Conservation (phyloP, 1,140 invertebrate genomes). For the Aphaenogaster floridana region DNA sequence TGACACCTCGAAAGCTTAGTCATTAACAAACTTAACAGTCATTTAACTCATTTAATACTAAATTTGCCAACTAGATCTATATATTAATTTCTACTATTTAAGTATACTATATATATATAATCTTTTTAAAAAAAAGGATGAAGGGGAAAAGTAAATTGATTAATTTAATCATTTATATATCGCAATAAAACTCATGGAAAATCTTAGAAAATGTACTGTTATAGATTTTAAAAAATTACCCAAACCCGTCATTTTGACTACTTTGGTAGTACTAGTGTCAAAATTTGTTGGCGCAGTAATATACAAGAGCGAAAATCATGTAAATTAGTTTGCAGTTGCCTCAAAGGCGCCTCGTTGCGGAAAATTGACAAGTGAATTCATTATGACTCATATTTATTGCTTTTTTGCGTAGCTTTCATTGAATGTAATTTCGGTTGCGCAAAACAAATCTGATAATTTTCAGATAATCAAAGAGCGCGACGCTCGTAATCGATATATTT, state of each 20-base stretch:
- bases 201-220: too few relatives aligned
- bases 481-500: not conserved
- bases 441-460: not conserved
- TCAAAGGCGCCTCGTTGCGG: not conserved
- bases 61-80: too few relatives aligned
- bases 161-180: too few relatives aligned
- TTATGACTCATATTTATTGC: not conserved
- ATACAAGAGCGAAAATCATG: not conserved
- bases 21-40: constrained; percentile 1
- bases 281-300: not conserved
- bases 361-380: not conserved
- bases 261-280: too few relatives aligned
- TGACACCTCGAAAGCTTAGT: not conserved
- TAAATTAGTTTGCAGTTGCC: not conserved
- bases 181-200: too few relatives aligned
- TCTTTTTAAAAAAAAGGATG: too few relatives aligned
- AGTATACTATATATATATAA: too few relatives aligned
- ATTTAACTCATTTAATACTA: not conserved
- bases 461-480: not conserved
- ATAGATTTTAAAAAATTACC: too few relatives aligned
- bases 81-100: too few relatives aligned
- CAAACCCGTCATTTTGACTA: too few relatives aligned
- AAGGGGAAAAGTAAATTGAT: too few relatives aligned
- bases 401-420: not conserved
- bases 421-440: not conserved